Conservation (phyloP, 2,888 invertebrate genomes). For the Hypercompe scribonia region DNA sequence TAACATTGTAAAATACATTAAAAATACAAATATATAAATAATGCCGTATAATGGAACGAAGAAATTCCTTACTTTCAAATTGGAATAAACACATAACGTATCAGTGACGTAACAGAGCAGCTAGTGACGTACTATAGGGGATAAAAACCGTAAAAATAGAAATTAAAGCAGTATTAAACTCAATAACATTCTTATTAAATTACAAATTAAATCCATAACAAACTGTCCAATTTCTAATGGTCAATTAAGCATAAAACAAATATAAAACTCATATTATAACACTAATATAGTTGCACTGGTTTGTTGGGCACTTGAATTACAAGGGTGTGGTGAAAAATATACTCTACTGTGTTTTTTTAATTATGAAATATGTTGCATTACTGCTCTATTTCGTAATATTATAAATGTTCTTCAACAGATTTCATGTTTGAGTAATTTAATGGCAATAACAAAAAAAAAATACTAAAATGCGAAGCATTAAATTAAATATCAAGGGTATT, state of each 20-base stretch:
- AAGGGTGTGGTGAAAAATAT: constrained; percentile 26
- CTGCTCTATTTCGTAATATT: neutral
- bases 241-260: constrained; percentile 45
- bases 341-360: neutral
- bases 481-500: neutral
- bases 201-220: constrained; percentile 34
- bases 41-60: neutral
- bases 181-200: constrained; percentile 30
- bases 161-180: constrained; percentile 26
- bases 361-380: neutral
- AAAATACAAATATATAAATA: neutral
- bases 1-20: no score
- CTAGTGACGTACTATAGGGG: constrained; percentile 15
- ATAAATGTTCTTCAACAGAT: neutral
- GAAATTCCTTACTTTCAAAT: neutral
- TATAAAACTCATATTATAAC: constrained; percentile 30
- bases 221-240: constrained; percentile 46
- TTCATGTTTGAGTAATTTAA: neutral
- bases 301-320: constrained; percentile 46
- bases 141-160: constrained; percentile 27
- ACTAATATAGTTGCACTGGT: constrained; percentile 51
- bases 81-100: neutral
- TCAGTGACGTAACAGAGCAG: neutral
- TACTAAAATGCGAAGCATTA: neutral
- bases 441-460: neutral